Conservation (phyloP, 1,140 invertebrate genomes). For the Cheumatopsyche charites region DNA sequence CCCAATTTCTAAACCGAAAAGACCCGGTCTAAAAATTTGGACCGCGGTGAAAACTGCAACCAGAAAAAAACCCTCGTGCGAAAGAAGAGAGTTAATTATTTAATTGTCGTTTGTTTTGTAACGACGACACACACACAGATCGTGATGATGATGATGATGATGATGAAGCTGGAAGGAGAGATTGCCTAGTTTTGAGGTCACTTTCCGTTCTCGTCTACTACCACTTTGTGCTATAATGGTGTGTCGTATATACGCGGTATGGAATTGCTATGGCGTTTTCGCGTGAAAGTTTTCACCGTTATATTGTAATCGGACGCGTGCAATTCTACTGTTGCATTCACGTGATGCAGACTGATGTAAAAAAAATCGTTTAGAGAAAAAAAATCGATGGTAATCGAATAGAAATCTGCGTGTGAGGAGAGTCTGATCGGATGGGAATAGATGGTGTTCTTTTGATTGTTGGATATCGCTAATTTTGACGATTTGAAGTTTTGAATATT, state of each 20-base stretch:
- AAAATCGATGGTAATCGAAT: neutral
- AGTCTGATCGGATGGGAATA: no score
- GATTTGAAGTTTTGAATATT: no score
- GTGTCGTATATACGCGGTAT: no score
- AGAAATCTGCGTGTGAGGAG: no score
- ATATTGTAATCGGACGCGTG: constrained; percentile 30
- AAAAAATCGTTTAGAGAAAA: neutral
- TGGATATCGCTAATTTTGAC: no score
- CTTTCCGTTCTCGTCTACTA: constrained; percentile 32
- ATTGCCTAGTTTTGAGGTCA: constrained; percentile 28
- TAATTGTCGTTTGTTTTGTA: constrained; percentile 31
- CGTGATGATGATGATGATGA: constrained; percentile 30
- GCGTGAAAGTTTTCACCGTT: constrained; percentile 36
- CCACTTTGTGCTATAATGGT: neutral
- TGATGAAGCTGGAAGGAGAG: constrained; percentile 22
- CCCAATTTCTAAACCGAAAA: neutral
- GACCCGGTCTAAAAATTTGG: neutral
- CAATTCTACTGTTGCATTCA: constrained; percentile 3
- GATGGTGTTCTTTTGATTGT: no score
- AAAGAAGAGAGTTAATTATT: constrained; percentile 34
- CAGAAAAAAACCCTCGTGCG: constrained; percentile 1
- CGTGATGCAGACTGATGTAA: neutral
- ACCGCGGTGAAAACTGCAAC: neutral
- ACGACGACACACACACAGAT: constrained; percentile 20
- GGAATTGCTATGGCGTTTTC: constrained; percentile 14